Percentiles rank a stretch among this genome's conserved stretches.
phyloP scores from a whole-genome alignment of 2,113 vertebrate species.

The Neoarius graeffei region DNA sequence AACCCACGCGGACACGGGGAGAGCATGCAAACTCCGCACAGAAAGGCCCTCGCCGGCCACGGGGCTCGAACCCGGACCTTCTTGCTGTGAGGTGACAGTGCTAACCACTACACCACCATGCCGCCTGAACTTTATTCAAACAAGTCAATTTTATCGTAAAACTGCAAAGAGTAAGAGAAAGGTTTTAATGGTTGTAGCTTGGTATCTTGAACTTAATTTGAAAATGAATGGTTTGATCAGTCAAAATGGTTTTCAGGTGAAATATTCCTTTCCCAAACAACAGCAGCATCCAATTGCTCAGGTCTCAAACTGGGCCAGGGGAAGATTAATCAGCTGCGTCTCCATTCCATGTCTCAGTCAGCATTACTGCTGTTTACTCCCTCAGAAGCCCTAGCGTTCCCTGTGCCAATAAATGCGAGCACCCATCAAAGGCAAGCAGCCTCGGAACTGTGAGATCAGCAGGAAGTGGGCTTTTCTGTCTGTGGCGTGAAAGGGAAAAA shows the following conservation, averaged over 20 bases:
- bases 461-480: slow-evolving; percentile 78
- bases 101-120: too few relatives aligned
- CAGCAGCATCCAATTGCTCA: background rate
- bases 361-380: slow-evolving; percentile 76
- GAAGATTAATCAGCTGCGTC: slow-evolving; percentile 41
- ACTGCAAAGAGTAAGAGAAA: background rate
- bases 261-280: background rate
- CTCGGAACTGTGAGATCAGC: slow-evolving; percentile 72
- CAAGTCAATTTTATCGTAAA: background rate
- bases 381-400: slow-evolving; percentile 70
- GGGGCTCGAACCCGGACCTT: too few relatives aligned
- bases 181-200: background rate
- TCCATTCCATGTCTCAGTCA: slow-evolving; percentile 42
- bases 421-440: slow-evolving; percentile 70
- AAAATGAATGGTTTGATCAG: background rate
- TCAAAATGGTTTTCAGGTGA: background rate
- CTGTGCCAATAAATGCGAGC: slow-evolving; percentile 72
- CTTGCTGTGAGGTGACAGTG: too few relatives aligned
- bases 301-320: background rate
- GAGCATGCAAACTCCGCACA: too few relatives aligned
- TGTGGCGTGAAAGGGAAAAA: slow-evolving; percentile 73
- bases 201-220: background rate
- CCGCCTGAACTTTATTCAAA: background rate
- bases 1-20: too few relatives aligned
- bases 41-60: too few relatives aligned